A percentile compares a stretch with the other conserved stretches of the same genome.
phyloP scores from a whole-genome alignment of 2,888 invertebrate genomes.

The Stenodera caucasica region DNA sequence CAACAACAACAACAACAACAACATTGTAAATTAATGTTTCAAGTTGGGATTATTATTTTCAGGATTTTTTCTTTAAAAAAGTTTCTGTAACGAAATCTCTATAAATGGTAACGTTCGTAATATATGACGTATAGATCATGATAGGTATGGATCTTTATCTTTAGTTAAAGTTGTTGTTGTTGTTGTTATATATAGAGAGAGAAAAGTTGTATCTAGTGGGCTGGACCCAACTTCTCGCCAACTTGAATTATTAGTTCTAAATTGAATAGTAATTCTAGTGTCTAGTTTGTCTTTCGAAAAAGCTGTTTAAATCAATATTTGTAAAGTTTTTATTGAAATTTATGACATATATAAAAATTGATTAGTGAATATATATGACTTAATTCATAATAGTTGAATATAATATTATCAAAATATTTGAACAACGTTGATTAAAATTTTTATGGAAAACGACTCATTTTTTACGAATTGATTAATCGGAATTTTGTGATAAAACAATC shows the following conservation, averaged over 20 bases:
- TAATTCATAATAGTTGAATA: conserved; percentile 31
- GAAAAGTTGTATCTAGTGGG: conserved; percentile 12
- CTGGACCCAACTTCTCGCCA: conserved; percentile 18
- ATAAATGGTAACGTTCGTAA: conserved; percentile 37
- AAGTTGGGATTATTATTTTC: conserved; percentile 41
- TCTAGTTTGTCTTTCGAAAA: conserved; percentile 23
- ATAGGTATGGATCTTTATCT: conserved; percentile 35
- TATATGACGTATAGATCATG: conserved; percentile 35
- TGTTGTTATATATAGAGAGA: neutral
- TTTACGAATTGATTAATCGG: no score
- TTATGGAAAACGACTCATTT: no score
- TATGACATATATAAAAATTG: no score
- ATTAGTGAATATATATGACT: no score
- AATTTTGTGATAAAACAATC: conserved; percentile 37
- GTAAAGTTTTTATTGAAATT: conserved; percentile 10
- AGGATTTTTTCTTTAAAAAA: conserved; percentile 31
- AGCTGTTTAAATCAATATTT: conserved; percentile 26
- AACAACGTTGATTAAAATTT: no score
- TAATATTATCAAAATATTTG: conserved; percentile 26
- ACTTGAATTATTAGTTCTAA: conserved; percentile 36
- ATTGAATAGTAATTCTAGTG: conserved; percentile 35
- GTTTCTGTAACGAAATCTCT: conserved; percentile 29
- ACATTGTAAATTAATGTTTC: conserved; percentile 45
- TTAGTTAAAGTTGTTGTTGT: neutral
- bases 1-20: conserved; percentile 32